A percentile compares a stretch with the other conserved stretches of the same genome.
phyloP scores from a whole-genome alignment of 2,888 invertebrate genomes.

The Anaspis maculata region DNA sequence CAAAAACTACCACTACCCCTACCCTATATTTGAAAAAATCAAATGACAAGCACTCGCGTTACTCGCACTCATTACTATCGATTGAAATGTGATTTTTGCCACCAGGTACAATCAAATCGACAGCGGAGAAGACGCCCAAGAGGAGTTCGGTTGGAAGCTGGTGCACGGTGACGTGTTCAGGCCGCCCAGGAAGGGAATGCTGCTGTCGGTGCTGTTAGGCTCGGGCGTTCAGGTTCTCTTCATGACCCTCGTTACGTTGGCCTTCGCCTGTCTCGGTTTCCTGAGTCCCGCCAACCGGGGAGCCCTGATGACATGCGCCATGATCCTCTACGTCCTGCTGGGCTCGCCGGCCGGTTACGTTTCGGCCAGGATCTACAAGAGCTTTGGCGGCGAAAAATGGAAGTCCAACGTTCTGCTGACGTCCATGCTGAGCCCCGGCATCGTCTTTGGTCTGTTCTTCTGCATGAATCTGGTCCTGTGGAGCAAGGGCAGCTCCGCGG shows the following conservation, averaged over 20 bases:
- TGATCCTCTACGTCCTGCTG: constrained; percentile 93
- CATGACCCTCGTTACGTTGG: constrained; percentile 92
- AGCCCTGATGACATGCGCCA: constrained; percentile 95
- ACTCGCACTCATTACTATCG: no score
- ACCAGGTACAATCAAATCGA: constrained; percentile 98
- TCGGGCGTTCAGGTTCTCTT: constrained; percentile 93
- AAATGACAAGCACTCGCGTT: no score
- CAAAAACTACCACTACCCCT: no score
- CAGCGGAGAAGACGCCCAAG: constrained; percentile 84
- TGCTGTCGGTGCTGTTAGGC: constrained; percentile 91
- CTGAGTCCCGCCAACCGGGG: constrained; percentile 98
- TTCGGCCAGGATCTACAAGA: constrained; percentile 95
- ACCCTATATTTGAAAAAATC: no score
- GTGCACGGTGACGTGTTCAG: constrained; percentile 98
- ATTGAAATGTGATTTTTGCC: no score
- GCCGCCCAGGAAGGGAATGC: constrained; percentile 93
- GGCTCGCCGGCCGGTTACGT: constrained; percentile 97
- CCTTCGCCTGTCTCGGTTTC: constrained; percentile 98
- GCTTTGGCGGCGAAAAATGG: constrained; percentile 98
- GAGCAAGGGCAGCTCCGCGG: constrained; percentile 92
- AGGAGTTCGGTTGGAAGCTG: constrained; percentile 96
- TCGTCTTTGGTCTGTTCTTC: constrained; percentile 96
- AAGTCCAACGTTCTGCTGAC: constrained; percentile 96
- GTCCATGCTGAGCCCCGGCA: constrained; percentile 91
- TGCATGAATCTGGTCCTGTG: constrained; percentile 93